Evolutionary conservation across 2,797 vertebrate genomes (phyloP).

Genomic region (Chaenodraco wilsoni): DNA sequence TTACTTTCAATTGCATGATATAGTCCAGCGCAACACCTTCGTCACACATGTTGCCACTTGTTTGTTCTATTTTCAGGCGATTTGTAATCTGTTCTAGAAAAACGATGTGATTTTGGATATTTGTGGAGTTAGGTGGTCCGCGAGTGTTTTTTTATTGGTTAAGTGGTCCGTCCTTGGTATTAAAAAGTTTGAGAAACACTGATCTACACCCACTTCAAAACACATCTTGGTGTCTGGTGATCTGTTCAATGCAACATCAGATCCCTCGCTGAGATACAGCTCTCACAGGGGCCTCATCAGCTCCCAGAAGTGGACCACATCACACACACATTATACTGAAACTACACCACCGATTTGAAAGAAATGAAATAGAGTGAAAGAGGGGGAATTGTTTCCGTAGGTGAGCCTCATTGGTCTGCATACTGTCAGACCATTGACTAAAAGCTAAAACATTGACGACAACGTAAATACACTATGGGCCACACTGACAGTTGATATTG

Average conservation of each 20-base stretch:
- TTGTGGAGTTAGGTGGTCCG: too few species aligned
- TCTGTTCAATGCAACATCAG: slow-evolving; percentile 46
- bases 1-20: too few species aligned
- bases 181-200: too few species aligned
- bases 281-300: background rate
- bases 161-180: too few species aligned
- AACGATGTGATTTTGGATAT: too few species aligned
- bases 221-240: slow-evolving; percentile 19
- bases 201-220: slow-evolving; percentile 38
- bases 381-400: slow-evolving; percentile 18
- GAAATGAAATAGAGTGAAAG: slow-evolving; percentile 19
- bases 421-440: slow-evolving; percentile 19
- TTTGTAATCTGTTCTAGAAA: too few species aligned
- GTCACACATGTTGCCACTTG: too few species aligned
- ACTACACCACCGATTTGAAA: slow-evolving; percentile 24
- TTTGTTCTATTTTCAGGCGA: too few species aligned
- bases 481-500: background rate
- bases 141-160: too few species aligned
- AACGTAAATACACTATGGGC: slow-evolving; percentile 31
- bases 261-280: slow-evolving; percentile 29
- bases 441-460: slow-evolving; percentile 26
- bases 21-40: too few species aligned
- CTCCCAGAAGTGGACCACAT: slow-evolving; percentile 45
- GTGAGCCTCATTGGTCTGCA: slow-evolving; percentile 30
- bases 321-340: slow-evolving; percentile 37